phyloP scores from a whole-genome alignment of 2,797 vertebrate species.

The Sebastes dallii region DNA sequence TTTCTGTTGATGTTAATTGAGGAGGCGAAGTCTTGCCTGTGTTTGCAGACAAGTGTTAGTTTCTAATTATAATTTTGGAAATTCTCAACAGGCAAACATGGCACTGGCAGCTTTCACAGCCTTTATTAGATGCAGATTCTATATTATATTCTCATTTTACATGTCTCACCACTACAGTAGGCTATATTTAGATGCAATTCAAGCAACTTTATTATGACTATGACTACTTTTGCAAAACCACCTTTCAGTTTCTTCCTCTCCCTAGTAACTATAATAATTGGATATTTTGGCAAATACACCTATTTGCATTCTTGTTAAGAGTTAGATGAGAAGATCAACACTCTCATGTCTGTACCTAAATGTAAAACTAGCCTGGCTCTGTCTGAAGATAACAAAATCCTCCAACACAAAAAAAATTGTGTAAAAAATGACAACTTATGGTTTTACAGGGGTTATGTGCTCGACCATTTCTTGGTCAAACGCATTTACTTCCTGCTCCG shows the following conservation, averaged over 20 bases:
- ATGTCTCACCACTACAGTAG: background rate
- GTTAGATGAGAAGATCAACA: background rate
- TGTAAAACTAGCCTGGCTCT: background rate
- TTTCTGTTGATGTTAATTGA: constrained; percentile 7
- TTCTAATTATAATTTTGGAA: constrained; percentile 7
- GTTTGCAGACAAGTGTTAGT: constrained; percentile 11
- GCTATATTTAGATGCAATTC: background rate
- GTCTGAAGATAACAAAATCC: background rate
- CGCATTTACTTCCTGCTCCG: background rate
- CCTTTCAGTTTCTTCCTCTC: background rate
- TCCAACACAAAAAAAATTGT: too few relatives aligned
- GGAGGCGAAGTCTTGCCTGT: background rate
- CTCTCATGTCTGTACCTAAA: background rate
- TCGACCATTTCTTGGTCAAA: background rate
- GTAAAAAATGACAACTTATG: background rate
- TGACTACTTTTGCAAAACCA: background rate
- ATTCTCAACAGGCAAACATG: background rate
- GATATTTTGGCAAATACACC: background rate
- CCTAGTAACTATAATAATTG: background rate
- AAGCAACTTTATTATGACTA: background rate
- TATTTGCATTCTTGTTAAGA: background rate
- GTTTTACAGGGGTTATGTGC: background rate
- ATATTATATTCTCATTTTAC: background rate
- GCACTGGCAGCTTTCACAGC: background rate
- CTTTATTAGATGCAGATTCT: background rate